These are phyloP conservation scores for Drosophila tristis DNA, from an alignment of 1,140 invertebrate genomes.

Conservation along the genomic window DNA sequence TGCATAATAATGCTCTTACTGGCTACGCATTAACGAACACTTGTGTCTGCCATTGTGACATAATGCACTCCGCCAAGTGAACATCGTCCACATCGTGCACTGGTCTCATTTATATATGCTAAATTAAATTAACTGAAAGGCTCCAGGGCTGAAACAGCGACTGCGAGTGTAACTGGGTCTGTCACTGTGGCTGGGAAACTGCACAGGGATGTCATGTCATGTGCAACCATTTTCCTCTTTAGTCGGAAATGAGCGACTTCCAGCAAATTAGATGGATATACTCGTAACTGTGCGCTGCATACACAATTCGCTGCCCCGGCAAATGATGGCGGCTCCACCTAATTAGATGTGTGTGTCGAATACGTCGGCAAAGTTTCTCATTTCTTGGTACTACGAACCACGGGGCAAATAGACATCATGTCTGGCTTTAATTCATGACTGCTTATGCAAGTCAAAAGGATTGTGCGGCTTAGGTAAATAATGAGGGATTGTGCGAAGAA, in stretches of 20 bases:
- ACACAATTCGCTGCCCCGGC: constrained; percentile 14
- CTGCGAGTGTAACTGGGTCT: background rate
- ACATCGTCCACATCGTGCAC: constrained; percentile 10
- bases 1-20: constrained; percentile 13
- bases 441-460: constrained; percentile 4
- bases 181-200: background rate
- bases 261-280: constrained; percentile 16
- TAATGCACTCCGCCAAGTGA: constrained; percentile 9
- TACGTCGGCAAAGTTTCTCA: constrained; percentile 8
- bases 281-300: constrained; percentile 26
- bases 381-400: no score
- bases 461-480: background rate
- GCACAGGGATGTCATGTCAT: constrained; percentile 21
- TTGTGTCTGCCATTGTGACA: constrained; percentile 16
- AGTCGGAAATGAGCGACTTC: constrained; percentile 30
- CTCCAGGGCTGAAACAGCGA: background rate
- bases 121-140: constrained; percentile 35
- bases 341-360: constrained; percentile 36
- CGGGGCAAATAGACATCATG: constrained; percentile 10
- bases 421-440: constrained; percentile 18
- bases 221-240: constrained; percentile 26
- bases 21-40: constrained; percentile 10
- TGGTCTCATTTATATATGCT: constrained; percentile 22
- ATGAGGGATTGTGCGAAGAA: background rate
- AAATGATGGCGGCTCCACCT: constrained; percentile 8